Percentiles rank a stretch among this genome's conserved stretches.
Evolutionary conservation across 2,797 vertebrate genomes (phyloP).

Genomic region (Nyctalus aviator): DNA sequence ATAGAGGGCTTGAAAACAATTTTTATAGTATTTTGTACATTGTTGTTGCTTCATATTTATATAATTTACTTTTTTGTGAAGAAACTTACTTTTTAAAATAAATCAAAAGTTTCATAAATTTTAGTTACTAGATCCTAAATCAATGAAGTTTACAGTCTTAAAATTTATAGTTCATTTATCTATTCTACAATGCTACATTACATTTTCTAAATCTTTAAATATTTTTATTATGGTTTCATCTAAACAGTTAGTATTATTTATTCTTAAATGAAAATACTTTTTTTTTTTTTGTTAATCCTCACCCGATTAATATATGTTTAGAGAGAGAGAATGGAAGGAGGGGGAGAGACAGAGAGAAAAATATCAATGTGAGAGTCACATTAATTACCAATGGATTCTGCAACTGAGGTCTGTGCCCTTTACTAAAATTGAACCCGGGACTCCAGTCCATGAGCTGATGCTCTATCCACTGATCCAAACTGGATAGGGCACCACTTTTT

Average conservation of each 20-base stretch:
- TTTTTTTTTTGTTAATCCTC: too few relatives aligned
- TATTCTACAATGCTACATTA: conserved; percentile 1
- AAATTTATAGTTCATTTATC: not conserved
- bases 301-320: too few relatives aligned
- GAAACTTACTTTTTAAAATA: conserved; percentile 44
- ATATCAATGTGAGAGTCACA: too few relatives aligned
- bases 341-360: too few relatives aligned
- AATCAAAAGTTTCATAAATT: not conserved
- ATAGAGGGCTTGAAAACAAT: conserved; percentile 16
- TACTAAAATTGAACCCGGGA: too few relatives aligned
- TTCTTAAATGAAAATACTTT: conserved; percentile 60
- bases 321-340: too few relatives aligned
- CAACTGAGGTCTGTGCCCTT: too few relatives aligned
- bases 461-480: too few relatives aligned
- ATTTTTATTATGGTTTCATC: conserved; percentile 35
- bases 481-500: not conserved
- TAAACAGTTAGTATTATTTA: conserved; percentile 40
- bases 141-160: not conserved
- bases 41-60: conserved; percentile 11
- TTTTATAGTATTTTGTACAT: conserved; percentile 38
- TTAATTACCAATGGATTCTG: too few relatives aligned
- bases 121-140: conserved; percentile 39
- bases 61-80: conserved; percentile 51
- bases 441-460: too few relatives aligned
- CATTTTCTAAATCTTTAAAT: not conserved